These are phyloP conservation scores for Colaptes auratus DNA, from an alignment of 2,113 vertebrate genomes.

Conservation along the genomic window DNA sequence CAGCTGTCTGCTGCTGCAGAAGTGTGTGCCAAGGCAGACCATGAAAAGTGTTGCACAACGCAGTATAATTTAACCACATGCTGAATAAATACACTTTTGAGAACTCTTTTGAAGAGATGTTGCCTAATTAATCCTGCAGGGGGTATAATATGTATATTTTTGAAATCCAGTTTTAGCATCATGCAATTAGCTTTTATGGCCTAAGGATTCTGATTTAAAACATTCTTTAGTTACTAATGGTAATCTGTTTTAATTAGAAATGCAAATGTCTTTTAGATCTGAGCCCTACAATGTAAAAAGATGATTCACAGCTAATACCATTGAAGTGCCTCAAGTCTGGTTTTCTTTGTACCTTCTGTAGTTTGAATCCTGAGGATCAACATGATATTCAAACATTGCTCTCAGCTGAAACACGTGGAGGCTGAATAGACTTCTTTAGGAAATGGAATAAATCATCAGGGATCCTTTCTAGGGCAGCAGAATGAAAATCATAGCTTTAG, in stretches of 20 bases:
- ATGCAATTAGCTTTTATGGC: conserved; percentile 61
- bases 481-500: conserved; percentile 25
- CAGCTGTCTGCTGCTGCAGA: not conserved
- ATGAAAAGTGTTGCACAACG: conserved; percentile 23
- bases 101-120: conserved; percentile 58
- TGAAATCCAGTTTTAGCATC: conserved; percentile 65
- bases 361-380: conserved; percentile 44
- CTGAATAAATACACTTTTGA: conserved; percentile 66
- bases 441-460: conserved; percentile 35
- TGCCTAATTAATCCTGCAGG: conserved; percentile 71
- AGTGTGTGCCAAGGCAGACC: not conserved
- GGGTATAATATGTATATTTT: conserved; percentile 67
- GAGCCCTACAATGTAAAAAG: conserved; percentile 37
- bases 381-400: not conserved
- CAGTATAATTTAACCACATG: conserved; percentile 25
- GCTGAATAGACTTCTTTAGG: conserved; percentile 40
- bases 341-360: conserved; percentile 40
- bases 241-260: conserved; percentile 66
- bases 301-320: conserved; percentile 32
- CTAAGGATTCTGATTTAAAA: conserved; percentile 62
- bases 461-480: conserved; percentile 21
- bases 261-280: conserved; percentile 55
- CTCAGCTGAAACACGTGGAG: conserved; percentile 23
- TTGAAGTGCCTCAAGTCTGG: conserved; percentile 30
- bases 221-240: conserved; percentile 47